Conservation (phyloP, 1,140 invertebrate genomes). For the Bombus huntii region DNA sequence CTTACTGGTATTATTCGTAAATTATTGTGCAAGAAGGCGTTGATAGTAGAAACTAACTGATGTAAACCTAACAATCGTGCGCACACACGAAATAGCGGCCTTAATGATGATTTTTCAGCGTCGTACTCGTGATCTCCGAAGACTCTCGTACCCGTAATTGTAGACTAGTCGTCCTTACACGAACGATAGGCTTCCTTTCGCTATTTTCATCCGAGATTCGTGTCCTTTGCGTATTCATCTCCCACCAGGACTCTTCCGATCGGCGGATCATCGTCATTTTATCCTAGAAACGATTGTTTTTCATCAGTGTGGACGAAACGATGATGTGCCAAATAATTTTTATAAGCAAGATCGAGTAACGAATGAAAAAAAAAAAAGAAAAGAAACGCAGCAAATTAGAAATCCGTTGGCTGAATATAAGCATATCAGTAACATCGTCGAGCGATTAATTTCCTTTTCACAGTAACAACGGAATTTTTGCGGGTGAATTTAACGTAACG, state of each 20-base stretch:
- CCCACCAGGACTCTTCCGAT: slow-evolving; percentile 52
- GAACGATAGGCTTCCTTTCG: slow-evolving; percentile 44
- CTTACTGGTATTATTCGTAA: not conserved
- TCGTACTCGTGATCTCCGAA: slow-evolving; percentile 51
- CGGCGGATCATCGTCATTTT: not conserved
- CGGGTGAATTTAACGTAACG: not conserved
- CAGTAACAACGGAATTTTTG: not conserved
- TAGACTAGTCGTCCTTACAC: slow-evolving; percentile 34
- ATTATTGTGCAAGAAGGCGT: not conserved
- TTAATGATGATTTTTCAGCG: slow-evolving; percentile 60
- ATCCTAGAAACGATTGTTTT: not conserved
- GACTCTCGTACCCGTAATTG: slow-evolving; percentile 43
- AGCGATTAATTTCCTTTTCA: not conserved
- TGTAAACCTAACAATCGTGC: slow-evolving; percentile 49
- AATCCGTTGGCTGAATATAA: slow-evolving; percentile 5
- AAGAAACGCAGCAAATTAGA: not conserved
- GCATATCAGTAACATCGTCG: slow-evolving; percentile 33
- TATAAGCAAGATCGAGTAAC: not conserved
- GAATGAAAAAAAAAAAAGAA: not conserved
- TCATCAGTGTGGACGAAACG: not conserved
- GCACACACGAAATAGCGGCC: slow-evolving; percentile 68
- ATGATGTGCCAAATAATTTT: slow-evolving; percentile 12
- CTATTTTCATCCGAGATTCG: slow-evolving; percentile 26
- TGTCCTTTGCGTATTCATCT: slow-evolving; percentile 25
- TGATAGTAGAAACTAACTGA: not conserved